A percentile compares a stretch with the other conserved stretches of the same genome.
Conservation (phyloP, 2,888 invertebrate genomes). For the Podotricha telesiphe region DNA sequence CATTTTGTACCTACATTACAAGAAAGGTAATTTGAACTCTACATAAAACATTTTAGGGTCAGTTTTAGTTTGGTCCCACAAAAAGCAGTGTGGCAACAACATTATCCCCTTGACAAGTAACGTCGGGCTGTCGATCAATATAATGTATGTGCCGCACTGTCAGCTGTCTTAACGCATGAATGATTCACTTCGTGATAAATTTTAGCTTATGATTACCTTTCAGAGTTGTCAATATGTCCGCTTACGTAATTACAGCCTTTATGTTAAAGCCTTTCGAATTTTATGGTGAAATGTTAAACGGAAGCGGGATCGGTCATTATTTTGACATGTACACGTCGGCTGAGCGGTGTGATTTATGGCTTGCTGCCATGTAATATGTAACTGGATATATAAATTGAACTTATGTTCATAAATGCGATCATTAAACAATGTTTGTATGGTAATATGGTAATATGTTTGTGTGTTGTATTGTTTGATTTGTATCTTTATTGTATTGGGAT, state of each 20-base stretch:
- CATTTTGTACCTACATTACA: conserved; percentile 48
- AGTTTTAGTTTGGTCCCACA: conserved; percentile 43
- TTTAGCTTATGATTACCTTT: conserved; percentile 84
- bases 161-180: conserved; percentile 82
- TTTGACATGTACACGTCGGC: conserved; percentile 63
- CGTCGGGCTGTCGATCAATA: conserved; percentile 83
- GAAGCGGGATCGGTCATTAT: conserved; percentile 66
- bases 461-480: conserved; percentile 12
- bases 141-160: conserved; percentile 82
- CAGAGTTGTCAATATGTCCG: conserved; percentile 81
- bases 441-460: conserved; percentile 9
- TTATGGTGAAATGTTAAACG: conserved; percentile 64
- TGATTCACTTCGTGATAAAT: conserved; percentile 83
- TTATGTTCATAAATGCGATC: conserved; percentile 58
- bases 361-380: conserved; percentile 59
- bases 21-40: conserved; percentile 48
- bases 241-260: conserved; percentile 78
- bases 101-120: conserved; percentile 82
- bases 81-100: conserved; percentile 72
- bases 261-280: conserved; percentile 71
- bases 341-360: conserved; percentile 73
- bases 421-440: conserved; percentile 49
- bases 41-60: conserved; percentile 42
- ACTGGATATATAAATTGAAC: conserved; percentile 70
- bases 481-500: not conserved